Evolutionary conservation across 2,888 invertebrate species (phyloP).

Genomic region (Drosophila greeni): DNA sequence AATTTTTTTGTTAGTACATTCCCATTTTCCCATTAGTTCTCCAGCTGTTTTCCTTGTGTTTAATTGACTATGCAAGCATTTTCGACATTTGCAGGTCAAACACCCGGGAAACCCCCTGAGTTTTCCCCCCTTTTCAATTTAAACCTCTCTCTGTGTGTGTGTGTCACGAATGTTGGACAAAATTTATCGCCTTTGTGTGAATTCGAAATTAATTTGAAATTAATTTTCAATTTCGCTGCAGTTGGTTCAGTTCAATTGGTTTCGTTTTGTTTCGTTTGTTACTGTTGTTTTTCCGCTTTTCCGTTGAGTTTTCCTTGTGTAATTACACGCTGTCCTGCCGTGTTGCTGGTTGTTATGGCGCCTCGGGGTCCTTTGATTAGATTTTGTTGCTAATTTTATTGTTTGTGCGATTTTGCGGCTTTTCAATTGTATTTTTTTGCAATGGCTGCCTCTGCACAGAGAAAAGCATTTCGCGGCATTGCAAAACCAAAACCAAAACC

Average conservation of each 20-base stretch:
- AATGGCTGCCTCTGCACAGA: not conserved
- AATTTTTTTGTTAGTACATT: not conserved
- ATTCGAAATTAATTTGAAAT: constrained; percentile 71
- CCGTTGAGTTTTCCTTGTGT: constrained; percentile 45
- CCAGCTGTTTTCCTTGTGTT: constrained; percentile 45
- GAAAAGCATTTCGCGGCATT: constrained; percentile 35
- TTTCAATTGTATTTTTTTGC: constrained; percentile 24
- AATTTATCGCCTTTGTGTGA: constrained; percentile 63
- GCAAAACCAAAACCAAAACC: not conserved
- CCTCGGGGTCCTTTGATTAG: constrained; percentile 68
- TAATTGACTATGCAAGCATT: constrained; percentile 55
- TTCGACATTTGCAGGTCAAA: constrained; percentile 49
- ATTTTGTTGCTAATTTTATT: constrained; percentile 67
- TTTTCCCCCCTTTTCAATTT: not conserved
- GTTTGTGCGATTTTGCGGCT: constrained; percentile 51
- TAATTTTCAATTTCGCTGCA: constrained; percentile 66
- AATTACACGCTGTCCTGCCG: constrained; percentile 53
- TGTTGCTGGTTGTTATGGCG: constrained; percentile 44
- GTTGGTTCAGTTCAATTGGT: constrained; percentile 28
- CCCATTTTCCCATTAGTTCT: not conserved
- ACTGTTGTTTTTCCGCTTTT: constrained; percentile 21
- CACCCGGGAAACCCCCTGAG: constrained; percentile 2
- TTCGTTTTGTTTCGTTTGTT: constrained; percentile 12
- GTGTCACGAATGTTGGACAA: constrained; percentile 59
- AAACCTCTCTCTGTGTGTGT: constrained; percentile 6